phyloP scores from a whole-genome alignment of 1,140 invertebrate genomes.

The Drepana arcuata region DNA sequence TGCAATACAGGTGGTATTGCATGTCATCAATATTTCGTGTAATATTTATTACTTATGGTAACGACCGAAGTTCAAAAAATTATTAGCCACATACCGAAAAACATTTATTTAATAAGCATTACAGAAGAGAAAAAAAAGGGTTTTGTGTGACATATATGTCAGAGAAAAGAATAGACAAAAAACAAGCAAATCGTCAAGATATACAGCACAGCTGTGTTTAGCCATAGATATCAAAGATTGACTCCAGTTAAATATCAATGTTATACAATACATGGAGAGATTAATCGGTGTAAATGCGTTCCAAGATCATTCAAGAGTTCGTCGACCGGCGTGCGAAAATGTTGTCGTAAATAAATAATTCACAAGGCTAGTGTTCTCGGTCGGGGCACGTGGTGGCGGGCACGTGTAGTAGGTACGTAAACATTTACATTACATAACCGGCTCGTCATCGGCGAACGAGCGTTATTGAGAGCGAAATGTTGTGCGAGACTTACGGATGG shows the following conservation, averaged over 20 bases:
- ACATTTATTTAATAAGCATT: too few relatives aligned
- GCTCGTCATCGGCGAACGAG: conserved; percentile 58
- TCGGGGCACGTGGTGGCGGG: conserved; percentile 55
- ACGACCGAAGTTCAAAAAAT: too few relatives aligned
- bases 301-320: conserved; percentile 63
- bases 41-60: too few relatives aligned
- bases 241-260: conserved; percentile 30
- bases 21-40: too few relatives aligned
- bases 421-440: conserved; percentile 69
- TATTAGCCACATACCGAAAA: too few relatives aligned
- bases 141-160: too few relatives aligned
- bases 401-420: conserved; percentile 67
- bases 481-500: conserved; percentile 26
- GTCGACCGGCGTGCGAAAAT: conserved; percentile 68
- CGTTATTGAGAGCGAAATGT: conserved; percentile 55
- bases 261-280: conserved; percentile 47
- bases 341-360: conserved; percentile 72
- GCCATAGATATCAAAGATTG: too few relatives aligned
- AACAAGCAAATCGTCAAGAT: not conserved
- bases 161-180: not conserved
- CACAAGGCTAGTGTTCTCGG: conserved; percentile 68
- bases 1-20: too few relatives aligned
- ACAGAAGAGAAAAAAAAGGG: too few relatives aligned
- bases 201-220: too few relatives aligned
- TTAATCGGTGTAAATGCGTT: conserved; percentile 65